Conservation (phyloP, 2,113 vertebrate genomes). For the Perccottus glenii region DNA sequence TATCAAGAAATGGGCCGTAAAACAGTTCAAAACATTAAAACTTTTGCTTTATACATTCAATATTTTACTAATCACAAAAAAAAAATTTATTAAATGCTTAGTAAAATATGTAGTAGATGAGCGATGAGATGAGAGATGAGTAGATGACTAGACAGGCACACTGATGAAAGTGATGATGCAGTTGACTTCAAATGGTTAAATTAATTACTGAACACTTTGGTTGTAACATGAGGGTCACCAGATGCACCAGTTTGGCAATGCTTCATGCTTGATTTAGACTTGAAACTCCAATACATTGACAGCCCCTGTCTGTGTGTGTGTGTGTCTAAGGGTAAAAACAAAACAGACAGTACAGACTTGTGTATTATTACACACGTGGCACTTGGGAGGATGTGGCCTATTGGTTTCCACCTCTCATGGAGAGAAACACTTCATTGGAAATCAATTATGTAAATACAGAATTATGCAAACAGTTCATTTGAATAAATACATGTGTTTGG, state of each 20-base stretch:
- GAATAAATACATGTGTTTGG: constrained; percentile 71
- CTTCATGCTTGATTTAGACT: constrained; percentile 64
- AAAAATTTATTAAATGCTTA: no score
- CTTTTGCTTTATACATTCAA: no score
- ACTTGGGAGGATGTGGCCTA: constrained; percentile 51
- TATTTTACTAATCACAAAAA: no score
- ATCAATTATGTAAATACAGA: constrained; percentile 77
- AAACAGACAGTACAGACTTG: background rate
- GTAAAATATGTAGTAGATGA: no score
- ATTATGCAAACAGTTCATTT: constrained; percentile 73
- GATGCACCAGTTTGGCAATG: constrained; percentile 55
- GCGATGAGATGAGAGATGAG: no score
- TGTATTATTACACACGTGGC: constrained; percentile 12
- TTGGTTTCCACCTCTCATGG: constrained; percentile 57
- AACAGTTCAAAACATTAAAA: constrained; percentile 1
- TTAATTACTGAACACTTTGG: constrained; percentile 21
- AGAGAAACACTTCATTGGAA: constrained; percentile 66
- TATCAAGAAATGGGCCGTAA: constrained; percentile 16
- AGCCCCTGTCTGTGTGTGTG: constrained; percentile 8
- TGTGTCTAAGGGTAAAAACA: constrained; percentile 6
- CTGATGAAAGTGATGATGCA: no score
- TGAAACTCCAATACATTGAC: constrained; percentile 35
- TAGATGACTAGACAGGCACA: no score
- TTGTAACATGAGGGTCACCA: constrained; percentile 59
- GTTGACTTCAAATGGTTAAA: constrained; percentile 46